Conservation (phyloP, 2,797 vertebrate genomes). For the Kryptopterus vitreolus region DNA sequence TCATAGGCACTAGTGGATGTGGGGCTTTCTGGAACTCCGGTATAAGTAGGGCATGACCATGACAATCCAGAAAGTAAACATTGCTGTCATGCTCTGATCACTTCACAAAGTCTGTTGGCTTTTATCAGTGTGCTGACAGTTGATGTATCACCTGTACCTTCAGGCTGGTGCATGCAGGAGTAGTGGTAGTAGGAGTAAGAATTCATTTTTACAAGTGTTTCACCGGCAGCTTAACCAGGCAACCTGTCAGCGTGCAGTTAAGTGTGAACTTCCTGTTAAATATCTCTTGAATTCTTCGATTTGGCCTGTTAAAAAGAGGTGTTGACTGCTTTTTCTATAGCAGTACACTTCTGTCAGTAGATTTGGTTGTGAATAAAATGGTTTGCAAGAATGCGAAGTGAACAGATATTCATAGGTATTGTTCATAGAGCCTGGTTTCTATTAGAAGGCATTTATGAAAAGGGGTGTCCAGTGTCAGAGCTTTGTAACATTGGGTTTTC, state of each 20-base stretch:
- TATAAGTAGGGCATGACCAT: conserved; percentile 28
- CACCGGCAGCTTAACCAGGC: neutral
- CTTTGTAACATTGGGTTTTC: neutral
- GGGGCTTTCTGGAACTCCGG: conserved; percentile 34
- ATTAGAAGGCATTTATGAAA: neutral
- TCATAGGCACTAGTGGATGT: conserved; percentile 47
- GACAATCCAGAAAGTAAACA: conserved; percentile 30
- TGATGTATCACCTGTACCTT: conserved; percentile 38
- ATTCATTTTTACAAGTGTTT: conserved; percentile 5
- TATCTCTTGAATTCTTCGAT: neutral
- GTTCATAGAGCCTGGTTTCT: neutral
- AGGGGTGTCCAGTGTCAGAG: neutral
- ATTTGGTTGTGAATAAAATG: neutral
- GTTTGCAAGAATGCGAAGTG: neutral
- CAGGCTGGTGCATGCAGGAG: conserved; percentile 8
- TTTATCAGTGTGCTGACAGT: conserved; percentile 29
- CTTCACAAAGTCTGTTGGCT: conserved; percentile 26
- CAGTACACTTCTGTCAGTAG: neutral
- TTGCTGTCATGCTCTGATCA: conserved; percentile 31
- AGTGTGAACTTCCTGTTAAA: conserved; percentile 20
- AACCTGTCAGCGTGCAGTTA: conserved; percentile 10
- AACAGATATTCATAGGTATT: neutral
- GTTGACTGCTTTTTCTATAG: neutral
- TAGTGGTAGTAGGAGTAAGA: conserved; percentile 1
- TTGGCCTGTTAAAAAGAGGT: neutral